A percentile compares a stretch with the other conserved stretches of the same genome.
Evolutionary conservation across 2,797 vertebrate species (phyloP).

Genomic region (Lepus townsendii): DNA sequence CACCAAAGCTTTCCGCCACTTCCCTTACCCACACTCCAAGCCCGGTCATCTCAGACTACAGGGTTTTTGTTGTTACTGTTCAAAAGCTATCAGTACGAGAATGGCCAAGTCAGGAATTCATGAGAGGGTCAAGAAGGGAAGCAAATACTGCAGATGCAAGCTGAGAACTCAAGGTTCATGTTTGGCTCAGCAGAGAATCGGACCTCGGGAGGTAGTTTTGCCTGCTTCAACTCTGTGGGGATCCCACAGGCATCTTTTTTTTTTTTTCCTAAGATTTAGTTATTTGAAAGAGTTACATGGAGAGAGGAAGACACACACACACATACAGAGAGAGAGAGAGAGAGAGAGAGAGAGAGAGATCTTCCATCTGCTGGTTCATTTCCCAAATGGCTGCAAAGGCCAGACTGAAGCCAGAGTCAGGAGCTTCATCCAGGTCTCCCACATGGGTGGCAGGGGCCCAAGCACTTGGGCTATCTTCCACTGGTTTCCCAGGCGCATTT

Average conservation of each 20-base stretch:
- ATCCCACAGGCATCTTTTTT: background rate
- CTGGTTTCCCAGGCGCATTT: too few species aligned
- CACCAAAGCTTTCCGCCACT: slow-evolving; percentile 60
- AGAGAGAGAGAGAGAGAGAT: too few species aligned
- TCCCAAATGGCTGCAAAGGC: too few species aligned
- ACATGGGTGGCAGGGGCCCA: too few species aligned
- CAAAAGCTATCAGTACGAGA: background rate
- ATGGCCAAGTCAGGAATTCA: slow-evolving; percentile 34
- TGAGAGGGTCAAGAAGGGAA: slow-evolving; percentile 6
- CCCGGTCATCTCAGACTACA: slow-evolving; percentile 17
- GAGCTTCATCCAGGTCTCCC: too few species aligned
- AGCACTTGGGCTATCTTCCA: too few species aligned
- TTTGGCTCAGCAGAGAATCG: slow-evolving; percentile 28
- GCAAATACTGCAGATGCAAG: background rate
- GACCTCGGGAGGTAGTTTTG: background rate
- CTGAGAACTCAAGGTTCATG: slow-evolving; percentile 36
- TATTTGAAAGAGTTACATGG: too few species aligned
- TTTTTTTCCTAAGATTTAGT: too few species aligned
- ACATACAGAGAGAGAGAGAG: too few species aligned
- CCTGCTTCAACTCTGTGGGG: background rate
- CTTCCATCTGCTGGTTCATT: too few species aligned
- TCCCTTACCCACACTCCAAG: slow-evolving; percentile 24
- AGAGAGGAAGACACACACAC: too few species aligned
- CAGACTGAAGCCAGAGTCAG: too few species aligned
- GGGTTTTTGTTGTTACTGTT: background rate